phyloP scores from a whole-genome alignment of 2,888 invertebrate genomes.

The Nebria brevicollis region DNA sequence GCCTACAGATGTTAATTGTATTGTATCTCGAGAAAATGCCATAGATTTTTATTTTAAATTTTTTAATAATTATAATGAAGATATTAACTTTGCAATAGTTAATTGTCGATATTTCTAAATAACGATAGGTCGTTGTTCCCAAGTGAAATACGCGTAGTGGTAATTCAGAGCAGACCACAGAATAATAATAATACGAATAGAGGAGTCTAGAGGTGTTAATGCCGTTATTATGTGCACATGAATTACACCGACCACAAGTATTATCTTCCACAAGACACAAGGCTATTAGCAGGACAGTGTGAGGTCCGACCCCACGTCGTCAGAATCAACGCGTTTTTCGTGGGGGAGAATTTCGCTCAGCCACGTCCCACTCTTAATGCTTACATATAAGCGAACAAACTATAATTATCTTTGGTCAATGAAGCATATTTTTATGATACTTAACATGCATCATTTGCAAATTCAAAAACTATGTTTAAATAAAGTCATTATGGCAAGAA shows the following conservation, averaged over 20 bases:
- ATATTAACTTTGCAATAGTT: not conserved
- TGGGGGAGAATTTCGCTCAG: too few species aligned
- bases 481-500: too few species aligned
- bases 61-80: not conserved
- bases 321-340: too few species aligned
- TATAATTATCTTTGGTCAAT: too few species aligned
- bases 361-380: too few species aligned
- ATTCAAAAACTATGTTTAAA: too few species aligned
- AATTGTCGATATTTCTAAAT: too few species aligned
- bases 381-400: too few species aligned
- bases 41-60: not conserved
- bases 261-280: slow-evolving; percentile 47
- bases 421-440: too few species aligned
- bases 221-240: slow-evolving; percentile 53
- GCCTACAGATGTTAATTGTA: slow-evolving; percentile 19
- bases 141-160: too few species aligned
- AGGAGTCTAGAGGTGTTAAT: slow-evolving; percentile 54
- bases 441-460: too few species aligned
- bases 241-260: slow-evolving; percentile 44
- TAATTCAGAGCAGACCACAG: not conserved
- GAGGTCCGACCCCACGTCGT: slow-evolving; percentile 49
- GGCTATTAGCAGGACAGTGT: slow-evolving; percentile 51
- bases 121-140: too few species aligned
- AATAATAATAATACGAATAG: not conserved
- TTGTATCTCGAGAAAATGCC: not conserved